Base-by-base conservation (phyloP, 2,888 invertebrate species). In the Eupithecia insigniata region DNA sequence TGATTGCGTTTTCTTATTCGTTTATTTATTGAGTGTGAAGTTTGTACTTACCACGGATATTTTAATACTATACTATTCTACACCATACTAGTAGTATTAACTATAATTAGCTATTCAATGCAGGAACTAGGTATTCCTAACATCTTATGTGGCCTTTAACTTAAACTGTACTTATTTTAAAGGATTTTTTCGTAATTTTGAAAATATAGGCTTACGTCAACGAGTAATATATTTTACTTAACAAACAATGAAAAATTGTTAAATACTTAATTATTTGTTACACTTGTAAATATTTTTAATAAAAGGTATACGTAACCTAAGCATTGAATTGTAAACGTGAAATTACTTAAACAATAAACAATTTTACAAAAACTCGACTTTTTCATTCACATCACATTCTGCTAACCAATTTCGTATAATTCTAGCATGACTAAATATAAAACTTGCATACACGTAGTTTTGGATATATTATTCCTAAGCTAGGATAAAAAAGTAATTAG, bases 1-100 rank as follows among this genome's bases (percentile, higher is more conserved):
- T 51, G 12, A 22, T 51, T 55, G 22, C 55, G 26, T 55, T 55
- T 55, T 26, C 12, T 12, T 26, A 14, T 26, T 55, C 12, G 26
- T 26, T 55, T 12, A 26, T 55, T 26, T 55, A 26, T 26, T 26
- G 12, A 12, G 4, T 55, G 55, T 14, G 10, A 55, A 55, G 12
- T 55, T 55, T 55, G 55, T 55, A 55, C 55, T 55, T 55, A 55
- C n/a, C n/a, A n/a, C n/a, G n/a, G n/a, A n/a, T n/a, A n/a, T n/a
- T n/a, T n/a, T n/a, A n/a, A n/a, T n/a, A n/a, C n/a, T n/a, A n/a
- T n/a, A n/a, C n/a, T n/a, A n/a, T n/a, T n/a, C n/a, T n/a, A n/a
- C n/a, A n/a, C n/a, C n/a, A n/a, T n/a, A n/a, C n/a, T n/a, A n/a
- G n/a, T n/a, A n/a, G n/a, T n/a, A n/a, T n/a, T n/a, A n/a, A n/a